phyloP scores from a whole-genome alignment of 2,797 vertebrate species.

The Setipinna tenuifilis region DNA sequence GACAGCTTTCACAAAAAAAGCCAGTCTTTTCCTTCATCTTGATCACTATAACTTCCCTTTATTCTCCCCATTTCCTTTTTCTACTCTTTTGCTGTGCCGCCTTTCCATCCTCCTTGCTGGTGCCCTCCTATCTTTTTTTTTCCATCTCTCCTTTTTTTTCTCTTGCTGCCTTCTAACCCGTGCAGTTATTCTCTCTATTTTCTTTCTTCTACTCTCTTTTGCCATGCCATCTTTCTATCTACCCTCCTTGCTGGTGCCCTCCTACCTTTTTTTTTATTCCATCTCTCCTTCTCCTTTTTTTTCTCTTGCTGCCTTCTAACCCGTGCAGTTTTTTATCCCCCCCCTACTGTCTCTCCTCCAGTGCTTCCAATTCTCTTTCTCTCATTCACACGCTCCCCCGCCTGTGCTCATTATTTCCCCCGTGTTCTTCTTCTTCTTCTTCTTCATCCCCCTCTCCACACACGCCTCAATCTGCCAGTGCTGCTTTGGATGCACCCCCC shows the following conservation, averaged over 20 bases:
- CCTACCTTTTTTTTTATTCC: not conserved
- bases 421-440: not conserved
- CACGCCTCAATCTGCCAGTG: not conserved
- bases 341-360: not conserved
- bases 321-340: not conserved
- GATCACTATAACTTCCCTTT: not conserved
- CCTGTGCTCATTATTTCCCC: not conserved
- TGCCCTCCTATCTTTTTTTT: no score
- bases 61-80: not conserved
- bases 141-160: not conserved
- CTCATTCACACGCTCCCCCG: not conserved
- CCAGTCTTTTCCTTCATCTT: not conserved
- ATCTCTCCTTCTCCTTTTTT: not conserved
- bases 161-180: slow-evolving; percentile 5
- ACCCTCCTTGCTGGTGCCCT: no score
- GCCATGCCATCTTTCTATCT: not conserved
- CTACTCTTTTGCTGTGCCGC: no score
- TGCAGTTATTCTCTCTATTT: no score
- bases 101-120: no score
- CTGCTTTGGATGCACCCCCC: no score
- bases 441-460: not conserved
- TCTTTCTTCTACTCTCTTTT: not conserved
- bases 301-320: not conserved
- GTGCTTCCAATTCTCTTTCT: not conserved
- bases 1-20: no score